Evolutionary conservation across 1,140 invertebrate genomes (phyloP).

Genomic region (Nymphalis io): DNA sequence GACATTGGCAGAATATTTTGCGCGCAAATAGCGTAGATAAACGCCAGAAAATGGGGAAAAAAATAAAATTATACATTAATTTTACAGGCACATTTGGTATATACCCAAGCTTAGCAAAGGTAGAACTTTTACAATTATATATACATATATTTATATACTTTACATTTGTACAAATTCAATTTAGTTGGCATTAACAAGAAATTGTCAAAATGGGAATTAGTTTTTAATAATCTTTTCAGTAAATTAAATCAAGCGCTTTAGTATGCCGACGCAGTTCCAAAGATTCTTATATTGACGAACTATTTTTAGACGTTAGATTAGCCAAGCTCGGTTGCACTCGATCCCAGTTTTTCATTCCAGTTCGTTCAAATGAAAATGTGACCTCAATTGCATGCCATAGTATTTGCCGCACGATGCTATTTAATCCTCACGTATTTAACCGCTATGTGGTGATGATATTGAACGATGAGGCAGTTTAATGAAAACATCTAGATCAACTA

Average conservation of each 20-base stretch:
- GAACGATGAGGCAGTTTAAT: background rate
- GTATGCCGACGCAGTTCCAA: background rate
- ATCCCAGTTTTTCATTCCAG: slow-evolving; percentile 22
- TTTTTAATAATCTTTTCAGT: background rate
- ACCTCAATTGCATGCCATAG: slow-evolving; percentile 18
- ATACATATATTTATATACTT: no score
- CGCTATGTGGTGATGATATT: slow-evolving; percentile 1
- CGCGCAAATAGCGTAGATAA: no score
- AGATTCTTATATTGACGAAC: slow-evolving; percentile 13
- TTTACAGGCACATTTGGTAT: no score
- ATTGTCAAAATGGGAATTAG: no score
- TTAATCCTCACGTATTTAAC: background rate
- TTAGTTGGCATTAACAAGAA: no score
- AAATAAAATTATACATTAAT: no score
- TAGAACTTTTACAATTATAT: no score
- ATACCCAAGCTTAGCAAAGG: no score
- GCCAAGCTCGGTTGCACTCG: slow-evolving; percentile 30
- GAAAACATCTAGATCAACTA: background rate
- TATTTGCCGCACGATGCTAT: slow-evolving; percentile 12
- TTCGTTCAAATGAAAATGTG: slow-evolving; percentile 23
- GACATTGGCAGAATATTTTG: no score
- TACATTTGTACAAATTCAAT: no score
- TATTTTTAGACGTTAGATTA: slow-evolving; percentile 23
- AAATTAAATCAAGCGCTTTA: background rate
- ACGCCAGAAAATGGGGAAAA: no score